A percentile compares a stretch with the other conserved stretches of the same genome.
phyloP scores from a whole-genome alignment of 2,888 invertebrate genomes.

The Drosophila histrio region DNA sequence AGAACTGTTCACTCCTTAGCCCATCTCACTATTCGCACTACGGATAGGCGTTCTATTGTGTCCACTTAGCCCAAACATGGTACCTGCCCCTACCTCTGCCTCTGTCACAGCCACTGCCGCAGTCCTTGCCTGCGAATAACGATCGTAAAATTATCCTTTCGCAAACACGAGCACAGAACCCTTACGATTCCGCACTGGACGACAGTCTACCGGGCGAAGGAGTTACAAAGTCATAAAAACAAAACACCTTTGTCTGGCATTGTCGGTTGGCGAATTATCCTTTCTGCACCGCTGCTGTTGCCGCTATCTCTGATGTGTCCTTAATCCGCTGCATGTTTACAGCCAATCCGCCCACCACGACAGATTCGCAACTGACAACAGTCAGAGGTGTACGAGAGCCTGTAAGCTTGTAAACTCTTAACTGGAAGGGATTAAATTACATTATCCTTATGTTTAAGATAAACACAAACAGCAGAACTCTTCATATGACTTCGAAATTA shows the following conservation, averaged over 20 bases:
- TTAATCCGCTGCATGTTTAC: constrained; percentile 63
- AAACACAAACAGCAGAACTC: constrained; percentile 69
- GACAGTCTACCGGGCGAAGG: constrained; percentile 65
- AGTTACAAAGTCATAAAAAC: constrained; percentile 81
- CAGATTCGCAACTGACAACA: constrained; percentile 64
- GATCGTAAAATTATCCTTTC: constrained; percentile 74
- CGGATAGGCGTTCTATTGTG: constrained; percentile 72
- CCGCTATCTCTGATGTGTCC: constrained; percentile 33
- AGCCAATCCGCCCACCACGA: constrained; percentile 48
- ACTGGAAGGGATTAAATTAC: constrained; percentile 78
- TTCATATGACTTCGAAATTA: constrained; percentile 9
- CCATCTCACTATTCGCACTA: constrained; percentile 56
- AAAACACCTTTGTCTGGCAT: constrained; percentile 78
- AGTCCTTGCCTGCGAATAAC: constrained; percentile 54
- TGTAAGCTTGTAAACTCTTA: constrained; percentile 76
- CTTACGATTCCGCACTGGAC: constrained; percentile 14
- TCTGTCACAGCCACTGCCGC: constrained; percentile 1
- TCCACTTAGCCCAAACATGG: constrained; percentile 53
- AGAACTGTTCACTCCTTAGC: constrained; percentile 60
- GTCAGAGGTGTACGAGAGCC: neutral
- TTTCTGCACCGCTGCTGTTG: constrained; percentile 50
- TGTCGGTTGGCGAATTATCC: constrained; percentile 74
- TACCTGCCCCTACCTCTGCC: constrained; percentile 53
- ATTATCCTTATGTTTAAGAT: constrained; percentile 83
- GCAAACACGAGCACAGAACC: constrained; percentile 53